phyloP scores from a whole-genome alignment of 2,113 vertebrate species.

The Chitala chitala region DNA sequence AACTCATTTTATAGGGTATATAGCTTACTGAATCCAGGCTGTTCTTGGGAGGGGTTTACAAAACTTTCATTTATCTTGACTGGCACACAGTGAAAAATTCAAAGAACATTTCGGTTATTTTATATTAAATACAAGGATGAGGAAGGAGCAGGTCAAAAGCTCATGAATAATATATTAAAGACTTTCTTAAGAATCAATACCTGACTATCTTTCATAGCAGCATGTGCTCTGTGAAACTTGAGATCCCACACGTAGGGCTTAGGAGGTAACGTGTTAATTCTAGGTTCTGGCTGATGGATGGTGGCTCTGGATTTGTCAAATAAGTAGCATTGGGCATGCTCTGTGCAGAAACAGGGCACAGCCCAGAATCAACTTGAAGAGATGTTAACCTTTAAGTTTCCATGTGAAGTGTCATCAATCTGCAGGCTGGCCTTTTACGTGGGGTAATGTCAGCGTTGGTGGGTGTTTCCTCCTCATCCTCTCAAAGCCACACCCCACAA shows the following conservation, averaged over 20 bases:
- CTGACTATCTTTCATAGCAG: constrained; percentile 1
- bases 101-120: constrained; percentile 10
- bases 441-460: constrained; percentile 9
- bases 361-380: not conserved
- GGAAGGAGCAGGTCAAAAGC: not conserved
- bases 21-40: not conserved
- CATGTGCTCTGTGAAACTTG: not conserved
- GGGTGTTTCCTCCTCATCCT: too few relatives aligned
- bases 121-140: not conserved
- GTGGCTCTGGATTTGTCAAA: not conserved
- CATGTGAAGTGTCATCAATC: constrained; percentile 5
- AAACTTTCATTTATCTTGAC: constrained; percentile 16
- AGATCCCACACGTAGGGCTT: not conserved
- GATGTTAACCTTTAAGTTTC: constrained; percentile 21
- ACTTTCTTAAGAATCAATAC: constrained; percentile 9
- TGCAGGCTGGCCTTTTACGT: constrained; percentile 24
- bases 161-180: constrained; percentile 25
- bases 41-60: not conserved
- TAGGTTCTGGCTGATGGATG: too few relatives aligned
- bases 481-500: too few relatives aligned
- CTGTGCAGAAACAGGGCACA: too few relatives aligned
- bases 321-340: not conserved
- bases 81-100: constrained; percentile 16
- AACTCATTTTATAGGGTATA: not conserved
- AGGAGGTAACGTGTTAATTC: not conserved